A percentile compares a stretch with the other conserved stretches of the same genome.
Evolutionary conservation across 2,797 vertebrate species (phyloP).

Genomic region (Mormyrus hasselquistii): DNA sequence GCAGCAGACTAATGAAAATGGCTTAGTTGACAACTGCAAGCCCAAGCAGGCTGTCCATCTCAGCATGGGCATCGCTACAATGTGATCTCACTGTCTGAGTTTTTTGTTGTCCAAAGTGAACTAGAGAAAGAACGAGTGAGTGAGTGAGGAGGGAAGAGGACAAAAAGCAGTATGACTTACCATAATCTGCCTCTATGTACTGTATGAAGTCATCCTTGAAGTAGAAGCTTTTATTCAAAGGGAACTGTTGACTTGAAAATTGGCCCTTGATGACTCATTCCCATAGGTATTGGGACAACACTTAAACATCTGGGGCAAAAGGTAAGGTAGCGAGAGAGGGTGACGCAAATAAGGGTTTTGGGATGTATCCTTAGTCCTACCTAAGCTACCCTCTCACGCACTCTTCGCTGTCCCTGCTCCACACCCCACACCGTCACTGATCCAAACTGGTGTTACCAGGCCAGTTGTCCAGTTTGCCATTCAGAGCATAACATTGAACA

Average conservation of each 20-base stretch:
- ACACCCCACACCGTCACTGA: background rate
- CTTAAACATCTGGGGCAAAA: background rate
- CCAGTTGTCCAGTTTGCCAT: background rate
- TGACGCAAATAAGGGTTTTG: background rate
- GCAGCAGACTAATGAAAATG: background rate
- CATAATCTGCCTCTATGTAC: background rate
- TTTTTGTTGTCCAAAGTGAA: background rate
- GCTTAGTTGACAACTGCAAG: background rate
- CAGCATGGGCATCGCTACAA: background rate
- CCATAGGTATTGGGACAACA: background rate
- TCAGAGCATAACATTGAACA: background rate
- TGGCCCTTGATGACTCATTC: background rate
- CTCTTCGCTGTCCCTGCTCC: too few relatives aligned
- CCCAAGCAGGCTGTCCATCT: background rate
- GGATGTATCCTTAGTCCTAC: background rate
- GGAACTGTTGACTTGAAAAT: background rate
- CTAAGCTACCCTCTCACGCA: background rate
- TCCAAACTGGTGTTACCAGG: background rate
- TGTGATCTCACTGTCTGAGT: background rate
- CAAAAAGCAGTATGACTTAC: background rate
- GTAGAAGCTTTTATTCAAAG: background rate
- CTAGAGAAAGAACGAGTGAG: background rate
- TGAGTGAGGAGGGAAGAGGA: background rate
- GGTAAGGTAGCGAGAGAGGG: background rate
- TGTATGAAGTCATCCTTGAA: background rate